These are phyloP conservation scores for Limosa lapponica DNA, from an alignment of 2,797 vertebrate species.

Conservation along the genomic window DNA sequence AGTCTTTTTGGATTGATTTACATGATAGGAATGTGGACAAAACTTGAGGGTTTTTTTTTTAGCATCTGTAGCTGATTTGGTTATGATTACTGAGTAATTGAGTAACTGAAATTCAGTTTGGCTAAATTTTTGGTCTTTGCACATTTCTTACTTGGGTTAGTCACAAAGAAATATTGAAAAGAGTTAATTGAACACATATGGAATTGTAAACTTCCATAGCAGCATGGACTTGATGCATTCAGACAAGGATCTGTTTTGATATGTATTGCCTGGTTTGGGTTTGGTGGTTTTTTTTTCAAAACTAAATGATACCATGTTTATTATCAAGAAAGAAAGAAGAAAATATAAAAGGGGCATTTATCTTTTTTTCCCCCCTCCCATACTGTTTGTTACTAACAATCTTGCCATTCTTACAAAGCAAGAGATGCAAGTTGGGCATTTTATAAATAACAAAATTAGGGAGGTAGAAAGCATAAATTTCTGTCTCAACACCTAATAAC, in stretches of 20 bases:
- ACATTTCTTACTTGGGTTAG: conserved; percentile 38
- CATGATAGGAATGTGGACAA: background rate
- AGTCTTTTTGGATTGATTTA: conserved; percentile 7
- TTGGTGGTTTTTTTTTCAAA: background rate
- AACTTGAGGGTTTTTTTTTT: background rate
- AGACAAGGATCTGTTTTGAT: background rate
- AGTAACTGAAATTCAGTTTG: conserved; percentile 37
- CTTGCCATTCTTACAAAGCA: conserved; percentile 5
- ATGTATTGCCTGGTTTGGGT: background rate
- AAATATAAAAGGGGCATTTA: background rate
- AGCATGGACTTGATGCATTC: background rate
- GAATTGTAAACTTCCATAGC: background rate
- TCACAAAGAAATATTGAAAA: conserved; percentile 53
- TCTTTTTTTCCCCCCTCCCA: background rate
- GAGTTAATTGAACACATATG: conserved; percentile 28
- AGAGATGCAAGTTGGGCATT: conserved; percentile 16
- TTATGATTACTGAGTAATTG: conserved; percentile 54
- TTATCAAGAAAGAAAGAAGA: background rate
- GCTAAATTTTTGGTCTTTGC: conserved; percentile 23
- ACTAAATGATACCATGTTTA: background rate
- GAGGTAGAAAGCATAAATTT: conserved; percentile 48
- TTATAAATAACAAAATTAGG: conserved; percentile 30
- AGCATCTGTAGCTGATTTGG: conserved; percentile 64
- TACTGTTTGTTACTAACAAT: background rate
- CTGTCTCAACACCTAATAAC: conserved; percentile 55